Evolutionary conservation across 2,888 invertebrate genomes (phyloP).

Genomic region (Bellardia bayeri): DNA sequence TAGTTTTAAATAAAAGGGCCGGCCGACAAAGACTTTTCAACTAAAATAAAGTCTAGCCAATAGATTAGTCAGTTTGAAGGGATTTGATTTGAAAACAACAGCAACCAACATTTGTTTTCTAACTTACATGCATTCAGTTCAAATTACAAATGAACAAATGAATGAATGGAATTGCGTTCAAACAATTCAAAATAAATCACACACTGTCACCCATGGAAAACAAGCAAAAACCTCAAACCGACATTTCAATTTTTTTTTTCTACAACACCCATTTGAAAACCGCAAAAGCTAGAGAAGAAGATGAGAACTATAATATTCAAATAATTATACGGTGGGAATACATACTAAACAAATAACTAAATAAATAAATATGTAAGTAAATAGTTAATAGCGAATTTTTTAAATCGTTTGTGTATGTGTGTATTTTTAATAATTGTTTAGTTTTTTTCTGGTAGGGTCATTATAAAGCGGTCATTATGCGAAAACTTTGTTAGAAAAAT

Average conservation of each 20-base stretch:
- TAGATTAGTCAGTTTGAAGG: background rate
- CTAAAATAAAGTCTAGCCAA: constrained; percentile 21
- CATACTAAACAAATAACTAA: no score
- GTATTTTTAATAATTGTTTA: background rate
- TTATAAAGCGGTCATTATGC: constrained; percentile 24
- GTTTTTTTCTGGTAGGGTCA: constrained; percentile 18
- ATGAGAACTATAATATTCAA: constrained; percentile 18
- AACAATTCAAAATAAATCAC: constrained; percentile 23
- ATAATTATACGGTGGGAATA: constrained; percentile 1
- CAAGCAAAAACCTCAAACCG: constrained; percentile 27
- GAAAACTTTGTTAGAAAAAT: constrained; percentile 16
- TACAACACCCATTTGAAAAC: constrained; percentile 32
- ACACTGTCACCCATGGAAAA: background rate
- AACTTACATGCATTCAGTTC: constrained; percentile 15
- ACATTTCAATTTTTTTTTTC: background rate
- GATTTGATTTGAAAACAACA: background rate
- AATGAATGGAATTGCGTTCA: constrained; percentile 38
- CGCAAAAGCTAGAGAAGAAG: constrained; percentile 21
- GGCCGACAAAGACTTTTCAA: background rate
- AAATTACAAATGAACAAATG: constrained; percentile 15
- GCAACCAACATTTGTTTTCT: background rate
- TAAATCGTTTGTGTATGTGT: background rate
- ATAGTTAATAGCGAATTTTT: background rate
- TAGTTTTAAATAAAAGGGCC: constrained; percentile 12
- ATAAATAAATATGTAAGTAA: no score